A percentile compares a stretch with the other conserved stretches of the same genome.
Conservation (phyloP, 2,113 vertebrate species). For the Reinhardtius hippoglossoides region DNA sequence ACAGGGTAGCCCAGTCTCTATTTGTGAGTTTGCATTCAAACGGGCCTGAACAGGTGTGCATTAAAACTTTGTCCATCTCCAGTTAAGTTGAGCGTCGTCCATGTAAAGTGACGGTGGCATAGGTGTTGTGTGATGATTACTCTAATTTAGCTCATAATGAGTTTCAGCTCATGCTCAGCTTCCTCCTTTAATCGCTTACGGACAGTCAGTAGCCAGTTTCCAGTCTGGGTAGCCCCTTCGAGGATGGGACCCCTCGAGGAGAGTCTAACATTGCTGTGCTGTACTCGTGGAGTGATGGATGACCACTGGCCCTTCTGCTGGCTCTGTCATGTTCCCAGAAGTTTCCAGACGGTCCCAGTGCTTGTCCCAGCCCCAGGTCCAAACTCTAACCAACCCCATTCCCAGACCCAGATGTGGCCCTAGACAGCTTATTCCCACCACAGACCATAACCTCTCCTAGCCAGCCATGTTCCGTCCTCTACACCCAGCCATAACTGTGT, state of each 20-base stretch:
- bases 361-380: constrained; percentile 34
- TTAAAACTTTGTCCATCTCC: background rate
- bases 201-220: constrained; percentile 16
- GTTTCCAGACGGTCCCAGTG: constrained; percentile 49
- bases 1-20: constrained; percentile 25
- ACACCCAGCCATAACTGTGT: constrained; percentile 36
- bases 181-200: constrained; percentile 4
- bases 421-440: constrained; percentile 48
- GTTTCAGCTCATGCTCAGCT: constrained; percentile 24
- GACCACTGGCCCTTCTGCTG: constrained; percentile 26
- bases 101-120: background rate
- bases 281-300: constrained; percentile 19
- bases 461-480: constrained; percentile 41
- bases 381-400: constrained; percentile 37
- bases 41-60: constrained; percentile 7
- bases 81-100: background rate
- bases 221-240: constrained; percentile 32
- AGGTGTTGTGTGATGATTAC: constrained; percentile 30
- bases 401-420: constrained; percentile 50
- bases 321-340: constrained; percentile 38
- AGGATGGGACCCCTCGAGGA: constrained; percentile 17
- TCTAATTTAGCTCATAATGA: constrained; percentile 41
- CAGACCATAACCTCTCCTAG: constrained; percentile 45
- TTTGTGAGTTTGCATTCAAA: constrained; percentile 20
- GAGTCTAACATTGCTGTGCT: background rate